phyloP scores from a whole-genome alignment of 2,888 invertebrate genomes.

The Fragum whitleyi region DNA sequence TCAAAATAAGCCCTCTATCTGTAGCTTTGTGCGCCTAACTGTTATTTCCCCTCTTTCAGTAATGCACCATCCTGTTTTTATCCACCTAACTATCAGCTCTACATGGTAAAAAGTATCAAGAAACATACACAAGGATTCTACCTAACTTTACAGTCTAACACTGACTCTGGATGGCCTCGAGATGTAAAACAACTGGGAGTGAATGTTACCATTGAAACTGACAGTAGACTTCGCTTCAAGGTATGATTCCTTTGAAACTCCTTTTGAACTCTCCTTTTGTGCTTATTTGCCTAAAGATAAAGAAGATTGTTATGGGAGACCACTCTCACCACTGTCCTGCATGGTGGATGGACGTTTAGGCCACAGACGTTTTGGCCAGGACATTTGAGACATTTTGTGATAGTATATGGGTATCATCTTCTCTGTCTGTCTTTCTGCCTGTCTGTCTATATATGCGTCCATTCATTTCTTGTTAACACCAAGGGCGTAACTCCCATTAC shows the following conservation, averaged over 20 bases:
- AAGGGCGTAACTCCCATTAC: too few species aligned
- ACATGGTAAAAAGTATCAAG: slow-evolving; percentile 54
- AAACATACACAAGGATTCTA: slow-evolving; percentile 54
- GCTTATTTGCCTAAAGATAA: neutral
- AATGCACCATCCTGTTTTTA: slow-evolving; percentile 73
- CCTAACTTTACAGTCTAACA: slow-evolving; percentile 55
- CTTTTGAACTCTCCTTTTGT: neutral
- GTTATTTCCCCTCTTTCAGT: too few species aligned
- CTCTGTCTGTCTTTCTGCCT: too few species aligned
- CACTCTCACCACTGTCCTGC: too few species aligned
- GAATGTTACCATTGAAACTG: slow-evolving; percentile 69
- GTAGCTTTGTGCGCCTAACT: too few species aligned
- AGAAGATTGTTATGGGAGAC: neutral
- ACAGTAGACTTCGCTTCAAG: slow-evolving; percentile 72
- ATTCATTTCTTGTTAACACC: too few species aligned
- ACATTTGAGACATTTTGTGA: too few species aligned
- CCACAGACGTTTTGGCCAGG: too few species aligned
- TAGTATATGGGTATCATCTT: too few species aligned
- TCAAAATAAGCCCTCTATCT: too few species aligned
- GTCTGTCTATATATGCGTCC: too few species aligned
- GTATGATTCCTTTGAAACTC: slow-evolving; percentile 44
- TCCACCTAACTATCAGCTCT: slow-evolving; percentile 68
- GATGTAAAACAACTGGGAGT: slow-evolving; percentile 65
- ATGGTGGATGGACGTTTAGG: neutral
- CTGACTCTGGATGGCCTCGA: slow-evolving; percentile 67